Base-by-base conservation (phyloP, 2,113 vertebrate species). In the Agelaius tricolor region DNA sequence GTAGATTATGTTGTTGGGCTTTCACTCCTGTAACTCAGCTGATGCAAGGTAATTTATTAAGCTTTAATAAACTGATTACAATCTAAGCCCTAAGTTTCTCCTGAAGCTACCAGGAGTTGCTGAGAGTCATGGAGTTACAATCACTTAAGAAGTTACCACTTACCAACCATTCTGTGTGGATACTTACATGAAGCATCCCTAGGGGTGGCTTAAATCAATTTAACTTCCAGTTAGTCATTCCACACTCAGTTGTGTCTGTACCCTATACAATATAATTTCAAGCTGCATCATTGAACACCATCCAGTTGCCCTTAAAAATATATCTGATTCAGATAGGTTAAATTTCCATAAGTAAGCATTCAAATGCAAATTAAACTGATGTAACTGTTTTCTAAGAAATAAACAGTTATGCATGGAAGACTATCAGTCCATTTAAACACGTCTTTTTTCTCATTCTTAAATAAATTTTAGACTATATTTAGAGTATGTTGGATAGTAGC, bases 1-100 rank as follows among this genome's bases (percentile, higher is more conserved):
- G 59, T n/a, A 89, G 83, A 89, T 97, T 78, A 92, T 15, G 21
- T 52, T 71, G 39, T 52, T 63, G 39, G 46, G 43, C 61, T 93
- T 97, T 94, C 76, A 74, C 68, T 74, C 41, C 51, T 81, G 55
- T 33, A 31, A 41, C 72, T 88, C 63, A 88, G 71, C 54, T 54
- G 59, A 77, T 63, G 27, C 81, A 87, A 1, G 4, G 54, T 86
- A 63, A 92, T 67, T 92, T 90, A 86, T 81, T 86, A 92, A 92
- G 73, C 65, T 92, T 65, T 74, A 86, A 86, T 93, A 93, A 96
- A 89, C 52, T 89, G 76, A 88, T 93, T 94, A 93, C 35, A 74
- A 89, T 49, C 83, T 86, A 73, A 92, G 79, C 59, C 7, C 68
- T 59, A 44, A 62, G 43, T 75, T 89, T 47, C 69, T 84, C 47